Conservation (phyloP, 2,113 vertebrate genomes). For the Turdus rufiventris region DNA sequence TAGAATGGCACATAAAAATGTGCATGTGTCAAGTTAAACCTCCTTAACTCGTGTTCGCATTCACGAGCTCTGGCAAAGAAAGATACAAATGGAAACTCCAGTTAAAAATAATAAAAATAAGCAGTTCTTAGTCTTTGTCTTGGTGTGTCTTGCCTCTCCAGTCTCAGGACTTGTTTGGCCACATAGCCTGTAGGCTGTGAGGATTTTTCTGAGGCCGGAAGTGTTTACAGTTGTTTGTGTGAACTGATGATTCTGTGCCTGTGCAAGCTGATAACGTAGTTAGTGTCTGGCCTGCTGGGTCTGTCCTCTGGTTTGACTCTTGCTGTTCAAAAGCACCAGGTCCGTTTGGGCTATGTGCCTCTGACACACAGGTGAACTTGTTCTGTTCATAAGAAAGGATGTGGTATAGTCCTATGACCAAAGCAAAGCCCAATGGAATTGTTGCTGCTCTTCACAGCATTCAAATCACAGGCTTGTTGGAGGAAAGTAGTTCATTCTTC, state of each 20-base stretch:
- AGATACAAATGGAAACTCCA: not conserved
- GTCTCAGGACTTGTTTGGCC: not conserved
- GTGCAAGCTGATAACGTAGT: not conserved
- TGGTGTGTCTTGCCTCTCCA: not conserved
- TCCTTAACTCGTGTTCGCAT: not conserved
- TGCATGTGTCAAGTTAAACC: not conserved
- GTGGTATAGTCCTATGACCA: not conserved
- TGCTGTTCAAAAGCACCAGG: accelerated
- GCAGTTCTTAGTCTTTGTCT: not conserved
- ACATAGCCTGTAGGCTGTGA: not conserved
- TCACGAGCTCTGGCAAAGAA: not conserved
- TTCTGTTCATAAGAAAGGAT: not conserved
- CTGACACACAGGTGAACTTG: not conserved
- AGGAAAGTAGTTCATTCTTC: not conserved
- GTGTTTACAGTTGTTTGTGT: not conserved
- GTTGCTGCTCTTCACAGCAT: not conserved
- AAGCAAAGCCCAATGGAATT: not conserved
- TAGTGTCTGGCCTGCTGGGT: not conserved
- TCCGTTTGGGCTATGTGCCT: not conserved
- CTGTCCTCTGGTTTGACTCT: not conserved
- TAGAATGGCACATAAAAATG: not conserved
- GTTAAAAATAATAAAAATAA: not conserved
- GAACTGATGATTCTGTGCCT: not conserved
- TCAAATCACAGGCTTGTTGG: not conserved
- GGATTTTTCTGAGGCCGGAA: not conserved